These are phyloP conservation scores for Poeciliopsis turrubarensis DNA, from an alignment of 2,113 vertebrate genomes.

Conservation along the genomic window DNA sequence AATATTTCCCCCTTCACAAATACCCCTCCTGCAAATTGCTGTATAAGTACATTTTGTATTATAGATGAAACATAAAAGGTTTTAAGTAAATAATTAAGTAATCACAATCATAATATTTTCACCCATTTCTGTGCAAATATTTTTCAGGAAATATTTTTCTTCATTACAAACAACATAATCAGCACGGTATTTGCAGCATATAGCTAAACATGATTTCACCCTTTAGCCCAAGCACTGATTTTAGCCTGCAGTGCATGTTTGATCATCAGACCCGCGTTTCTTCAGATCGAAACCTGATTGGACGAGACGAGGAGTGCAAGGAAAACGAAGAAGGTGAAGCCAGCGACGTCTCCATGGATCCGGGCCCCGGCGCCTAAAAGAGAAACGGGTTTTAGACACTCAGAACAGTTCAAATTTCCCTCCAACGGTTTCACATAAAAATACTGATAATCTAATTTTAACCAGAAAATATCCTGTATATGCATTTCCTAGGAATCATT, in stretches of 20 bases:
- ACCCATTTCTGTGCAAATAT: slow-evolving; percentile 13
- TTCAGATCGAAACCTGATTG: slow-evolving; percentile 31
- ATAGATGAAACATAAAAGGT: background rate
- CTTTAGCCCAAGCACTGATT: background rate
- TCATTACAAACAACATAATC: background rate
- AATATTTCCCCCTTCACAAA: too few species aligned
- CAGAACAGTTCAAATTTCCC: background rate
- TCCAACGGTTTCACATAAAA: background rate
- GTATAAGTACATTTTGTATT: background rate
- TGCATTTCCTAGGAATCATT: background rate
- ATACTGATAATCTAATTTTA: background rate
- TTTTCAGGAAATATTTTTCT: slow-evolving; percentile 7
- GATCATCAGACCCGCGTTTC: background rate
- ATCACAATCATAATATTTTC: slow-evolving; percentile 15
- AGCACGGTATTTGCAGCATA: slow-evolving; percentile 10
- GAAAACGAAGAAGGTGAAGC: slow-evolving; percentile 43
- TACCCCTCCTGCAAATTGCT: background rate
- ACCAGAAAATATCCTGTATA: background rate
- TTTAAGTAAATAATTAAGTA: background rate
- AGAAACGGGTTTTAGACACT: slow-evolving; percentile 18
- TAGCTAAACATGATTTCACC: background rate
- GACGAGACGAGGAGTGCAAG: slow-evolving; percentile 40
- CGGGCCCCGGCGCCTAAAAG: slow-evolving; percentile 24
- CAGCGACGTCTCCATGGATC: slow-evolving; percentile 16
- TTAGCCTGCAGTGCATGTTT: background rate